Evolutionary conservation across 2,888 invertebrate genomes (phyloP).

Genomic region (Alsophila aescularia): DNA sequence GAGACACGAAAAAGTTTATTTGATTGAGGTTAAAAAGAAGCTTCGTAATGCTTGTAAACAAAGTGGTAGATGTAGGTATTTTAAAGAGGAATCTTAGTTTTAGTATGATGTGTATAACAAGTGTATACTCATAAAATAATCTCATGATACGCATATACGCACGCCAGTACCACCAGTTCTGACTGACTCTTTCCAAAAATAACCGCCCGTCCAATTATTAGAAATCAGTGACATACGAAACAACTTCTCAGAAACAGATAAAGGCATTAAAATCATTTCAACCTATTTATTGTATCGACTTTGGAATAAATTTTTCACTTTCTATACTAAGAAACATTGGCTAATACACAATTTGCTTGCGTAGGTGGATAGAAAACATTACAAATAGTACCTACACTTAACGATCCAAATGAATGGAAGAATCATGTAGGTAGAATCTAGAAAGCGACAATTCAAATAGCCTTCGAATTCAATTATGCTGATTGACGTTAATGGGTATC

Average conservation of each 20-base stretch:
- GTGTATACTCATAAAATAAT: too few relatives aligned
- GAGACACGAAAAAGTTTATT: too few relatives aligned
- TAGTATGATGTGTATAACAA: too few relatives aligned
- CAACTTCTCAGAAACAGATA: conserved; percentile 5
- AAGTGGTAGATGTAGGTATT: too few relatives aligned
- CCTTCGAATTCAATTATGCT: conserved; percentile 43
- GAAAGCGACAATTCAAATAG: conserved; percentile 37
- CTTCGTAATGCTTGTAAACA: too few relatives aligned
- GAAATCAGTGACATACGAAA: neutral
- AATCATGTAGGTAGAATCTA: conserved; percentile 24
- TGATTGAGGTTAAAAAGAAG: too few relatives aligned
- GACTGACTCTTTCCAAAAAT: neutral
- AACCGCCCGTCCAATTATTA: neutral
- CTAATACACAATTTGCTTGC: conserved; percentile 9
- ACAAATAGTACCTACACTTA: conserved; percentile 2
- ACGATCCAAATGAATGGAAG: conserved; percentile 8
- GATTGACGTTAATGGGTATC: conserved; percentile 37
- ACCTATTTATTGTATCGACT: neutral
- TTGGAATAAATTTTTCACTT: conserved; percentile 9
- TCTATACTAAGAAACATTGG: conserved; percentile 20
- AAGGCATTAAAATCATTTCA: neutral
- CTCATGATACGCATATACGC: too few relatives aligned
- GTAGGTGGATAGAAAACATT: conserved; percentile 23
- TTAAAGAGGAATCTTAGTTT: too few relatives aligned
- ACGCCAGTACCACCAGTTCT: neutral